Percentiles rank a stretch among this genome's conserved stretches.
These are phyloP conservation scores for Caranx ignobilis DNA, from an alignment of 2,113 vertebrate genomes.

Conservation along the genomic window DNA sequence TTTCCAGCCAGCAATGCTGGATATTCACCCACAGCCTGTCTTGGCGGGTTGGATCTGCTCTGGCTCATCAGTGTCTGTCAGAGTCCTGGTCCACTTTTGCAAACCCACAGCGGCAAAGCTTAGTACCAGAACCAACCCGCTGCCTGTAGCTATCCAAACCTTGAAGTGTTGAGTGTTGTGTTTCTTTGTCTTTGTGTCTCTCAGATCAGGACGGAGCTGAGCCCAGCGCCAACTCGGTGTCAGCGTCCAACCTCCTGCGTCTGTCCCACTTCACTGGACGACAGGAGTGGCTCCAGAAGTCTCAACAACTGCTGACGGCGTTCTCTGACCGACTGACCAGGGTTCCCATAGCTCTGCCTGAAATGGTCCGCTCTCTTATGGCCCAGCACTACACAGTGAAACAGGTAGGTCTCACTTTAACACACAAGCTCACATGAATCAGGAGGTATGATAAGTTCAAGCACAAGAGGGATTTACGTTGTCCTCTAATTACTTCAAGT, in stretches of 20 bases:
- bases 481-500: background rate
- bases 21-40: too few relatives aligned
- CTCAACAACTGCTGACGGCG: constrained; percentile 86
- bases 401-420: constrained; percentile 84
- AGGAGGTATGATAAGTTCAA: background rate
- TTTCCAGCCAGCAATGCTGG: too few relatives aligned
- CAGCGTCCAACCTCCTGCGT: constrained; percentile 90
- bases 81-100: too few relatives aligned
- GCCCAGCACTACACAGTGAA: constrained; percentile 89
- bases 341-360: constrained; percentile 89
- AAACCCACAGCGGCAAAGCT: too few relatives aligned
- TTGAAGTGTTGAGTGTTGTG: background rate
- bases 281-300: constrained; percentile 88
- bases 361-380: constrained; percentile 89
- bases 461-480: background rate
- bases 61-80: too few relatives aligned
- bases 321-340: constrained; percentile 89
- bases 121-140: too few relatives aligned
- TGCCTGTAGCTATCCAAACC: too few relatives aligned
- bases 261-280: constrained; percentile 88
- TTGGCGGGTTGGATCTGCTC: too few relatives aligned
- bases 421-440: background rate
- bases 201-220: constrained; percentile 95
- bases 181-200: constrained; percentile 23
- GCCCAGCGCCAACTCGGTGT: constrained; percentile 91